phyloP scores from a whole-genome alignment of 2,797 vertebrate species.

The Forpus xanthops region DNA sequence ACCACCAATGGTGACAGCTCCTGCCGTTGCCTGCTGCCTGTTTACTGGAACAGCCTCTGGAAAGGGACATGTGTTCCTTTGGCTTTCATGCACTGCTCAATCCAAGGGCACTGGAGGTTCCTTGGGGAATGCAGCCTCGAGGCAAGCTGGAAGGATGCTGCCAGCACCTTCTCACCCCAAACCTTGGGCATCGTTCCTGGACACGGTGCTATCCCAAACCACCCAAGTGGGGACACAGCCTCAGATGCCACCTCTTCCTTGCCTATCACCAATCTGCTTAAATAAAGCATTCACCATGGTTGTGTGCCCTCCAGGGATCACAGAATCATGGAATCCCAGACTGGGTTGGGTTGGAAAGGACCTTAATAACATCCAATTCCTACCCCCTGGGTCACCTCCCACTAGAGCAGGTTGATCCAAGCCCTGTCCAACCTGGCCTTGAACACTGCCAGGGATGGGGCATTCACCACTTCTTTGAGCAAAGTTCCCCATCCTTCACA shows the following conservation, averaged over 20 bases:
- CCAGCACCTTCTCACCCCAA: background rate
- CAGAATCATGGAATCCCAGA: background rate
- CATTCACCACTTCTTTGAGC: background rate
- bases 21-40: background rate
- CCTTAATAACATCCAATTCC: background rate
- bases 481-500: background rate
- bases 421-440: background rate
- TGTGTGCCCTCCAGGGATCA: background rate
- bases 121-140: background rate
- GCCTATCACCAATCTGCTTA: background rate
- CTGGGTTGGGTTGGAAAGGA: background rate
- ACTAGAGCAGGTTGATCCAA: background rate
- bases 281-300: background rate
- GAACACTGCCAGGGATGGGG: background rate
- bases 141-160: background rate
- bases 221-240: accelerated
- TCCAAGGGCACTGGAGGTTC: background rate
- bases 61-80: background rate
- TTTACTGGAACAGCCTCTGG: background rate
- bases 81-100: accelerated
- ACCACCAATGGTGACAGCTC: background rate
- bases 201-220: accelerated
- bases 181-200: accelerated
- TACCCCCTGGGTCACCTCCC: background rate
- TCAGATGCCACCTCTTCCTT: background rate